Evolutionary conservation across 2,113 vertebrate genomes (phyloP).

Genomic region (Gymnorhina tibicen): DNA sequence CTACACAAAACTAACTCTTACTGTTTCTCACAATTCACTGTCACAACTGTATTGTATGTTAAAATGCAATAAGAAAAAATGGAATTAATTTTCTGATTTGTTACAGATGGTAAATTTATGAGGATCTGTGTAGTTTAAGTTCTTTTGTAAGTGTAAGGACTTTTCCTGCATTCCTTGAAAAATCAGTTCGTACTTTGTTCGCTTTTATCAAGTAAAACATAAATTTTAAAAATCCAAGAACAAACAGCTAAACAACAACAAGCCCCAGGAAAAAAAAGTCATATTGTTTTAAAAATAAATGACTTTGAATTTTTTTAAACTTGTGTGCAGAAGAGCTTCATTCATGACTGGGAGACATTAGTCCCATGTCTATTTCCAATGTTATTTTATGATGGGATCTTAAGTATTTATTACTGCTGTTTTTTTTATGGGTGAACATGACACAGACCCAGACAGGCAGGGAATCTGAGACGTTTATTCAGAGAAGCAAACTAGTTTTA

Average conservation of each 20-base stretch:
- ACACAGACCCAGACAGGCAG: too few species aligned
- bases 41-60: background rate
- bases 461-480: too few species aligned
- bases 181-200: background rate
- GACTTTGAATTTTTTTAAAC: background rate
- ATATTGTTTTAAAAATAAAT: background rate
- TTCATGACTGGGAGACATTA: background rate
- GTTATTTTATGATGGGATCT: background rate
- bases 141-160: background rate
- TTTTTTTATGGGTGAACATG: background rate
- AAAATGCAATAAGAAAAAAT: background rate
- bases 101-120: background rate
- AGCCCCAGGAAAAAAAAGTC: background rate
- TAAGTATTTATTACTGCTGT: rapidly evolving
- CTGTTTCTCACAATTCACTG: background rate
- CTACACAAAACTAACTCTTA: background rate
- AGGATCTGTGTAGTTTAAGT: background rate
- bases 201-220: background rate
- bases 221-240: background rate
- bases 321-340: background rate
- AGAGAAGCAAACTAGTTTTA: too few species aligned
- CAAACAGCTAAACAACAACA: background rate
- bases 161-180: background rate
- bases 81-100: background rate
- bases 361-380: rapidly evolving